Base-by-base conservation (phyloP, 1,140 invertebrate genomes). In the Ceratosolen solmsi region DNA sequence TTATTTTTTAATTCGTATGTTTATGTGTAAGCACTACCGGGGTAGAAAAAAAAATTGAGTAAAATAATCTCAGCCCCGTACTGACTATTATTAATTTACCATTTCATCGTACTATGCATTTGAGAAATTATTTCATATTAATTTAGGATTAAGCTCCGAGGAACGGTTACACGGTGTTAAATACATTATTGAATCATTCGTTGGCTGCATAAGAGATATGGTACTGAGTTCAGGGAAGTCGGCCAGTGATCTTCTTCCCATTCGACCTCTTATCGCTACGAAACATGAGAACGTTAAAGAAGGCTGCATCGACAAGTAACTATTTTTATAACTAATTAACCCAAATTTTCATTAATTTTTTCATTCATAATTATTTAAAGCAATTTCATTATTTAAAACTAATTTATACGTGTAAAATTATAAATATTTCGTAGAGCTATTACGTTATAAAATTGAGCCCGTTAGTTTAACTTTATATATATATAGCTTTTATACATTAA, bases 141-240 rank as follows among this genome's bases (percentile, higher is more conserved):
- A 72, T 82, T 87, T n/a, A 96, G 96, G 96, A 85, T 90, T 97
- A 80, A 96, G 96, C 86, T 96, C 96, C 1, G 96, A 96, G 88
- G 96, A 97, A 89, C 94, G 95, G 88, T 91, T 96, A 25, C 96
- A 97, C 86, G 96, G 96, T 76, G 96, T 97, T 0, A 97, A 97
- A 90, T 97, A 97, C 86, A 96, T 97, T 54, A 97, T 97, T 83
- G 96, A 97, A 91, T 97, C 96, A 17, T 98, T 98, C 89, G 96
- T 98, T 60, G 97, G 97, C 3, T 98, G 97, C 88, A 96, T 98
- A 80, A 95, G 95, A 86, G 95, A 97, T 85, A 95, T 98, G 89
- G 94, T 96, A 15, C 92, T 98, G 30, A 95, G 94, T 89, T 96
- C 95, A 4, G 95, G 96, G 9, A 96, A 96, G 91, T 95, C 95